Conservation (phyloP, 1,140 invertebrate genomes). For the Belonocnema kinseyi region DNA sequence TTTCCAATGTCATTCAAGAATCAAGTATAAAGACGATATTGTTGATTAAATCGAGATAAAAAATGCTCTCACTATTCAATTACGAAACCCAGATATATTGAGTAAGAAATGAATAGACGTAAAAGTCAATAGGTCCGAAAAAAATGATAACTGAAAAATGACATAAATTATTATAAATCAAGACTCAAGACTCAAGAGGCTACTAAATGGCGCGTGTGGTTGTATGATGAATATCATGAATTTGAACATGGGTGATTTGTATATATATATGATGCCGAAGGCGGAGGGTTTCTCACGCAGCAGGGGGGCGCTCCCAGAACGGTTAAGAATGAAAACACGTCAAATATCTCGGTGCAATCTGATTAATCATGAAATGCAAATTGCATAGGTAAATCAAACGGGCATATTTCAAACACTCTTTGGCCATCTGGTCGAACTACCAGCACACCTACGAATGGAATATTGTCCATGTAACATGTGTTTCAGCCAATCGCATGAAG, state of each 20-base stretch:
- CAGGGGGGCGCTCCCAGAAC: constrained; percentile 26
- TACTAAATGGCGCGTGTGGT: constrained; percentile 11
- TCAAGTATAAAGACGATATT: too few species aligned
- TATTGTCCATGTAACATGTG: constrained; percentile 12
- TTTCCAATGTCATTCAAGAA: too few species aligned
- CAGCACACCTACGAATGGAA: neutral
- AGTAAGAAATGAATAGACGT: neutral
- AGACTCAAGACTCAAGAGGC: neutral
- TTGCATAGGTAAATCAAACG: constrained; percentile 31
- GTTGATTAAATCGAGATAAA: neutral
- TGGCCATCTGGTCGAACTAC: constrained; percentile 18
- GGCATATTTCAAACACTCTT: constrained; percentile 28
- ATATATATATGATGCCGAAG: constrained; percentile 2
- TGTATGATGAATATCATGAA: constrained; percentile 25
- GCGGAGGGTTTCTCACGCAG: constrained; percentile 27
- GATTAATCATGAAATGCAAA: constrained; percentile 28
- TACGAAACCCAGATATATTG: neutral
- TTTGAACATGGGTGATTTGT: constrained; percentile 19
- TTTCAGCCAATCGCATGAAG: neutral
- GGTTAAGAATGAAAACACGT: constrained; percentile 28
- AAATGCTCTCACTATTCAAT: neutral
- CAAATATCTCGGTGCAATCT: constrained; percentile 23
- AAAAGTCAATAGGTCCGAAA: constrained; percentile 6
- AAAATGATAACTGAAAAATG: constrained; percentile 15
- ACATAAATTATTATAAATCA: constrained; percentile 3